phyloP scores from a whole-genome alignment of 2,888 invertebrate genomes.

The Eueremaeus valkanovi region DNA sequence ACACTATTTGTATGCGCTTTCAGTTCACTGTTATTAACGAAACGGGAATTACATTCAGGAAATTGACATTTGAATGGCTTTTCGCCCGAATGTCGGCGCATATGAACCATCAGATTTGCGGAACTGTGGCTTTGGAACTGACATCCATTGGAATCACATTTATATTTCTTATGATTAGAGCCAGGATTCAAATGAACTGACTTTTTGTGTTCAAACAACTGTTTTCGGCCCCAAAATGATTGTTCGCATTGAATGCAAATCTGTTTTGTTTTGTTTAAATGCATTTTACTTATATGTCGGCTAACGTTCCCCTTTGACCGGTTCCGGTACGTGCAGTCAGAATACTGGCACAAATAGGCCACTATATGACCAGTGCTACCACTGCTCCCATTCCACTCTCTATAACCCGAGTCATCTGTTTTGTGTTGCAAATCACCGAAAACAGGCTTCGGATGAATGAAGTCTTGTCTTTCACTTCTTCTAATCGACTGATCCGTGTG shows the following conservation, averaged over 20 bases:
- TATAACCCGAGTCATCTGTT: too few relatives aligned
- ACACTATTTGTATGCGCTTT: not conserved
- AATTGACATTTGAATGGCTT: slow-evolving; percentile 17
- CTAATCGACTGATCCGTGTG: not conserved
- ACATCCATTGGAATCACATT: slow-evolving; percentile 5
- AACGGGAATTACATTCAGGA: not conserved
- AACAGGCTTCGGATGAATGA: not conserved
- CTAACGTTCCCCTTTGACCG: not conserved
- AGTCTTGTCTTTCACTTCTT: not conserved
- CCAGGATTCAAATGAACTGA: not conserved
- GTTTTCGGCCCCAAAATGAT: slow-evolving; percentile 8
- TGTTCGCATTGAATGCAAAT: not conserved
- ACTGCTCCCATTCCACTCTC: not conserved
- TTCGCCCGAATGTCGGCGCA: not conserved
- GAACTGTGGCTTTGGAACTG: not conserved
- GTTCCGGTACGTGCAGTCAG: not conserved
- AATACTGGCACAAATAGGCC: not conserved
- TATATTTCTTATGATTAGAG: not conserved
- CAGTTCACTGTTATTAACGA: slow-evolving; percentile 6
- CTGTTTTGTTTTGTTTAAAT: not conserved
- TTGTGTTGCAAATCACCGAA: too few relatives aligned
- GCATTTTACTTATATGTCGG: slow-evolving; percentile 7
- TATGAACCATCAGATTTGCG: not conserved
- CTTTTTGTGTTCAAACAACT: not conserved
- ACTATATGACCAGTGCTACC: not conserved